A percentile compares a stretch with the other conserved stretches of the same genome.
Evolutionary conservation across 1,140 invertebrate genomes (phyloP).

Genomic region (Choristoneura fumiferana): DNA sequence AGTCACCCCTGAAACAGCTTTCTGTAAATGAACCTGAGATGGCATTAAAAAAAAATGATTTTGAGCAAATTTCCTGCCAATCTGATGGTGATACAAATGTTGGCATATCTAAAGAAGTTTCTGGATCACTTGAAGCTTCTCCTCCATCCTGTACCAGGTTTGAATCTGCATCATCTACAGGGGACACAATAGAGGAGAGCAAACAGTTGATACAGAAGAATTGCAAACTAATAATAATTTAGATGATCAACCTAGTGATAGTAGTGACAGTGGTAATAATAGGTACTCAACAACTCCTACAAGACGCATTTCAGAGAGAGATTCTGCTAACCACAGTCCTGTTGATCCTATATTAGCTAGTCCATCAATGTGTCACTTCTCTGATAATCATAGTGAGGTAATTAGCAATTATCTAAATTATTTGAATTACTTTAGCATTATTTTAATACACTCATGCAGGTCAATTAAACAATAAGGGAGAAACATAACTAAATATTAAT

Average conservation of each 20-base stretch:
- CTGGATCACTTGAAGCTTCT: slow-evolving; percentile 34
- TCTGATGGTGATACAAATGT: slow-evolving; percentile 30
- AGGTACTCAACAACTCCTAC: slow-evolving; percentile 68
- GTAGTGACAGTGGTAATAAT: slow-evolving; percentile 44
- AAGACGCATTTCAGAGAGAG: slow-evolving; percentile 78
- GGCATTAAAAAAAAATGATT: slow-evolving; percentile 34
- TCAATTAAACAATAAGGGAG: too few species aligned
- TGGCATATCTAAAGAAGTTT: slow-evolving; percentile 33
- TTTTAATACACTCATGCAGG: too few species aligned
- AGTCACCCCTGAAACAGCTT: slow-evolving; percentile 37
- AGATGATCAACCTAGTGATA: slow-evolving; percentile 51
- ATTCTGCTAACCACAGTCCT: slow-evolving; percentile 85
- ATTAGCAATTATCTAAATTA: slow-evolving; percentile 28
- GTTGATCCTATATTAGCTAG: slow-evolving; percentile 82
- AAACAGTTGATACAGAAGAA: slow-evolving; percentile 47
- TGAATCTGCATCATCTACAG: slow-evolving; percentile 37
- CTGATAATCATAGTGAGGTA: slow-evolving; percentile 84
- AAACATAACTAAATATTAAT: too few species aligned
- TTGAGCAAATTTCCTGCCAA: slow-evolving; percentile 35
- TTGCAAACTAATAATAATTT: slow-evolving; percentile 55
- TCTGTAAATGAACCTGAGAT: slow-evolving; percentile 46
- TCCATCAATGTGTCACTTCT: slow-evolving; percentile 82
- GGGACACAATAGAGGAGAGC: slow-evolving; percentile 38
- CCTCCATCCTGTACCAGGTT: slow-evolving; percentile 43
- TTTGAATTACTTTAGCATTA: slow-evolving; percentile 2